Conservation (phyloP, 2,113 vertebrate species). For the Tetraodon nigroviridis region DNA sequence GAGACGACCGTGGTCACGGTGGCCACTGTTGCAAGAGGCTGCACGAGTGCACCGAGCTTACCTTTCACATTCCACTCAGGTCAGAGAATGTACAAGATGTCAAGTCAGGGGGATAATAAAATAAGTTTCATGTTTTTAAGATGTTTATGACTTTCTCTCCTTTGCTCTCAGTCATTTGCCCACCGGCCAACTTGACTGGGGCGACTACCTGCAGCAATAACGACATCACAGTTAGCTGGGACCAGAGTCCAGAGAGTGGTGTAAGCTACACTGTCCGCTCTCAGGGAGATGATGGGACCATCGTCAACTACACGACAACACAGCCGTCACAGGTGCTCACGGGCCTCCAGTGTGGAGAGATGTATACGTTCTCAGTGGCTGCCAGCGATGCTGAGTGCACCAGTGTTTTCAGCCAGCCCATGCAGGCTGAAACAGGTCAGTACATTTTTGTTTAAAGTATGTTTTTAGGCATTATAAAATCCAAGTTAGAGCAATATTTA, state of each 20-base stretch:
- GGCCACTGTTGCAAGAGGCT: conserved; percentile 62
- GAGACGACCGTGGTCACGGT: conserved; percentile 47
- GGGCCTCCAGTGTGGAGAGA: conserved; percentile 56
- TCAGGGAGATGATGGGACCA: conserved; percentile 11
- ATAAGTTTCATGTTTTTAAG: too few species aligned
- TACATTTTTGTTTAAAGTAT: neutral
- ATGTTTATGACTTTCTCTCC: too few species aligned
- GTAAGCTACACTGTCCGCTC: conserved; percentile 55
- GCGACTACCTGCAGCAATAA: conserved; percentile 57
- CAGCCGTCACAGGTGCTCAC: conserved; percentile 41
- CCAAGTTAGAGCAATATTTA: too few species aligned
- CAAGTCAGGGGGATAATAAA: too few species aligned
- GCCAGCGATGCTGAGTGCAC: conserved; percentile 59
- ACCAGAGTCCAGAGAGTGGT: conserved; percentile 35
- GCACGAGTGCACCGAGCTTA: conserved; percentile 60
- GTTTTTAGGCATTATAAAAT: too few species aligned
- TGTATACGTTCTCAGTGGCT: conserved; percentile 35
- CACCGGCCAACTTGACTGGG: conserved; percentile 51
- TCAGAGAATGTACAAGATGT: conserved; percentile 27
- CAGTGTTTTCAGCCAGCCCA: conserved; percentile 48
- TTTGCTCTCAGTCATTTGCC: conserved; percentile 64
- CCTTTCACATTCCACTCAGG: conserved; percentile 62
- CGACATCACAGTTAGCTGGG: conserved; percentile 67
- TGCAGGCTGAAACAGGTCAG: conserved; percentile 62
- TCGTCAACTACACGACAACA: conserved; percentile 28